A percentile compares a stretch with the other conserved stretches of the same genome.
Evolutionary conservation across 2,797 vertebrate genomes (phyloP).

Genomic region (Ammospiza maritima): DNA sequence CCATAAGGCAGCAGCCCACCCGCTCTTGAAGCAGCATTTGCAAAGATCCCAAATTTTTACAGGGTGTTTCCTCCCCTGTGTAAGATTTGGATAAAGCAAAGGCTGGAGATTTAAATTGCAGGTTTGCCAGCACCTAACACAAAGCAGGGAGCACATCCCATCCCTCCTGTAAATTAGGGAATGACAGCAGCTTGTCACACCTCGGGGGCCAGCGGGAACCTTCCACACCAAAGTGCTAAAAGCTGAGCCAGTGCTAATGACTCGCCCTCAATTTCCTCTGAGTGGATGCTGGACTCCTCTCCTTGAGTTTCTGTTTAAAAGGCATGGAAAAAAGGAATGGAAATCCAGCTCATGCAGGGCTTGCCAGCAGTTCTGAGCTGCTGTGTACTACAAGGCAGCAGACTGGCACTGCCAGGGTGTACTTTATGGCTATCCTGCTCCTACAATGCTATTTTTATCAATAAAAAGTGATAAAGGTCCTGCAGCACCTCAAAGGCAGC

Average conservation of each 20-base stretch:
- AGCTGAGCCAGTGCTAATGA: conserved; percentile 40
- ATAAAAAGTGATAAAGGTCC: background rate
- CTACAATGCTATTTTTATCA: background rate
- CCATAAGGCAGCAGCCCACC: background rate
- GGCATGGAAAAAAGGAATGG: background rate
- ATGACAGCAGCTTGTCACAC: background rate
- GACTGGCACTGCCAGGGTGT: background rate
- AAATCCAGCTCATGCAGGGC: background rate
- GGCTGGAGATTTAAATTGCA: background rate
- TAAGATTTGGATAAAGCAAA: background rate
- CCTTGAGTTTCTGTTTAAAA: background rate
- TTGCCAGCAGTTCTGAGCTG: background rate
- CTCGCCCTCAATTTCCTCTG: background rate
- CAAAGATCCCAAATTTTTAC: background rate
- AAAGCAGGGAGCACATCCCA: background rate
- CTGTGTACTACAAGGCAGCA: background rate
- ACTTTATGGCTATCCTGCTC: background rate
- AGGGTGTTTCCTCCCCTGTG: background rate
- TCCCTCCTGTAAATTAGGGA: background rate
- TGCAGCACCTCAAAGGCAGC: conserved; percentile 4
- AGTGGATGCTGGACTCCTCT: background rate
- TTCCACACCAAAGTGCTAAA: conserved; percentile 47
- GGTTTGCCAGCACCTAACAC: background rate
- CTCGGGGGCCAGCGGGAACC: conserved; percentile 17
- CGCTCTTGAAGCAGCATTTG: background rate